A percentile compares a stretch with the other conserved stretches of the same genome.
Conservation (phyloP, 2,113 vertebrate genomes). For the Xiphias gladius region DNA sequence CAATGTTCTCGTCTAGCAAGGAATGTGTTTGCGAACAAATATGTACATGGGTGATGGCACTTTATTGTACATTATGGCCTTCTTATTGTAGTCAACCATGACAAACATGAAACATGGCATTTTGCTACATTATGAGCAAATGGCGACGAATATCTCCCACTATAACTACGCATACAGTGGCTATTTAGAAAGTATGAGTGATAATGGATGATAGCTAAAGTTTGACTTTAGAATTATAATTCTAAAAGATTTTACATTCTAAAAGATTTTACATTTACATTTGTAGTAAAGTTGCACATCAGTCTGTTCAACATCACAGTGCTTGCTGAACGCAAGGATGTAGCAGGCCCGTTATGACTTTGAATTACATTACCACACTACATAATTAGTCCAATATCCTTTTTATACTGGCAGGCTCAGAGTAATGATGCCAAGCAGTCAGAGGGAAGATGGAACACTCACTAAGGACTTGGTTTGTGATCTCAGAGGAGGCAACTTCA, state of each 20-base stretch:
- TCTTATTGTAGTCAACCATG: neutral
- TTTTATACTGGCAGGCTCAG: constrained; percentile 36
- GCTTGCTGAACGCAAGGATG: constrained; percentile 5
- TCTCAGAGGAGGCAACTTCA: constrained; percentile 79
- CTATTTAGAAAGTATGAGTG: neutral
- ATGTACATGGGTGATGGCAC: neutral
- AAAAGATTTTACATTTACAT: constrained; percentile 11
- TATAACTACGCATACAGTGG: neutral
- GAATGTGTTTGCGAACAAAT: neutral
- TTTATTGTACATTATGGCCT: neutral
- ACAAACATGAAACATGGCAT: too few relatives aligned
- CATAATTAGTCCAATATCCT: constrained; percentile 59
- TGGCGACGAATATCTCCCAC: neutral
- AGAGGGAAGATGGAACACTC: constrained; percentile 71
- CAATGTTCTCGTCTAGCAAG: neutral
- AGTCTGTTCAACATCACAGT: constrained; percentile 7
- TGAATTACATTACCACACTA: constrained; percentile 24
- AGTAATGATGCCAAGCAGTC: constrained; percentile 66
- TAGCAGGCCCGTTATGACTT: constrained; percentile 15
- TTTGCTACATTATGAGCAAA: too few relatives aligned
- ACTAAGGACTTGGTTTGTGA: constrained; percentile 69
- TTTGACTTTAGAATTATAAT: neutral
- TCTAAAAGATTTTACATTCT: constrained; percentile 16
- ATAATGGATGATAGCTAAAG: neutral
- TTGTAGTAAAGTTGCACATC: constrained; percentile 3